Evolutionary conservation across 2,888 invertebrate species (phyloP), one percentile per base, ranked within the genome.

Genomic region (Nymphalis urticae): DNA sequence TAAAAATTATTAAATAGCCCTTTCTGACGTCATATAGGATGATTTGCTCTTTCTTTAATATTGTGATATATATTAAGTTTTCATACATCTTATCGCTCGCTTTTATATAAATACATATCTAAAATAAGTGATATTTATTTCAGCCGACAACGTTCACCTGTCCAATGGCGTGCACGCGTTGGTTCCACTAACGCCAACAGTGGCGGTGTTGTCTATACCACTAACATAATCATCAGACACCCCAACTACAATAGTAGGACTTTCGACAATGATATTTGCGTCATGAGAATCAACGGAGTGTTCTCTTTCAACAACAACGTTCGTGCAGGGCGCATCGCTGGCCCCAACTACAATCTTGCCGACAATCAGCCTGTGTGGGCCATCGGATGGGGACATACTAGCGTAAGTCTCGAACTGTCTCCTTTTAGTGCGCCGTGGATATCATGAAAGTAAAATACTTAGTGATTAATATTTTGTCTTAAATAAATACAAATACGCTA

Each of bases 111-210:
- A 42, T 42, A 42, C 13, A 42, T 42, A 3, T 42, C 13, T 42
- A 13, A 10, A 42, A 42, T 42, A 13, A 42, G 13, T 13, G 42
- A 42, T 42, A 21, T 54, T 62, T 62, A 61, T 79, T 80, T 13
- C 68, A 84, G 82, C 5, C 80, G 80, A 9, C 78, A 80, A 47
- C 36, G 72, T 0, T 53, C 75, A 2, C 70, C 58, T 2, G 16
- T 1, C 32, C 75, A 73, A 47, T 88, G 83, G 83, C 84, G 82
- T 0, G 72, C 76, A 10, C 84, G 84, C 7, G 80, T 82, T 8
- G 87, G 87, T 2, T 87, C 86, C 7, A 75, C 80, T 0, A 81
- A 73, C 68, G 83, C 84, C 8, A 83, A 78, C 72, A 83, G 80
- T 50, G 86, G 85, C 1, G 88, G 88, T 6, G 56, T 66, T 0